A percentile compares a stretch with the other conserved stretches of the same genome.
Evolutionary conservation across 2,113 vertebrate genomes (phyloP).

Genomic region (Cyanoderma ruficeps): DNA sequence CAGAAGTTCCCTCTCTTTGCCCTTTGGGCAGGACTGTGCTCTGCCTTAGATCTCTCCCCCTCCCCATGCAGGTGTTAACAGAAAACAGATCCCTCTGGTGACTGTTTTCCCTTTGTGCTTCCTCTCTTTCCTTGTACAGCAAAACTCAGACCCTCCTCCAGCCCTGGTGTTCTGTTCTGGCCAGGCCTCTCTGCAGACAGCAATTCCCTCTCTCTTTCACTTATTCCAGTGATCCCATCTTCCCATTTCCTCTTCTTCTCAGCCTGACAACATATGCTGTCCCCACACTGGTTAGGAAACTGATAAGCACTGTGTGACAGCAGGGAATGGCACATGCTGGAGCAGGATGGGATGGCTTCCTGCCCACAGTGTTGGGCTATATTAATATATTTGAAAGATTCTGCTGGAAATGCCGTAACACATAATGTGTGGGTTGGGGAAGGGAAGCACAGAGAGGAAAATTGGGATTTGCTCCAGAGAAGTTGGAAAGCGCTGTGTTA

Average conservation of each 20-base stretch:
- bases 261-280: neutral
- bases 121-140: neutral
- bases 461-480: neutral
- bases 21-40: neutral
- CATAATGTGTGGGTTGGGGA: neutral
- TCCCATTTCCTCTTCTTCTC: neutral
- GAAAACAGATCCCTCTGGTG: neutral
- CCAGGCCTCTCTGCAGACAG: neutral
- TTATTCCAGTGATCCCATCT: neutral
- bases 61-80: neutral
- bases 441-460: neutral
- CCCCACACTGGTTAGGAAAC: neutral
- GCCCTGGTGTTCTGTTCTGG: neutral
- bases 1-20: neutral
- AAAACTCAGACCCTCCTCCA: neutral
- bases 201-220: neutral
- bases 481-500: neutral
- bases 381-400: neutral
- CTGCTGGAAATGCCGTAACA: neutral
- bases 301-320: neutral
- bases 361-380: neutral
- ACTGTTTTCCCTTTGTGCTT: neutral
- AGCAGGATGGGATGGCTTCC: neutral
- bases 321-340: neutral
- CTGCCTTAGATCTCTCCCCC: neutral